Base-by-base conservation (phyloP, 2,113 vertebrate genomes). In the Pyrgilauda ruficollis region DNA sequence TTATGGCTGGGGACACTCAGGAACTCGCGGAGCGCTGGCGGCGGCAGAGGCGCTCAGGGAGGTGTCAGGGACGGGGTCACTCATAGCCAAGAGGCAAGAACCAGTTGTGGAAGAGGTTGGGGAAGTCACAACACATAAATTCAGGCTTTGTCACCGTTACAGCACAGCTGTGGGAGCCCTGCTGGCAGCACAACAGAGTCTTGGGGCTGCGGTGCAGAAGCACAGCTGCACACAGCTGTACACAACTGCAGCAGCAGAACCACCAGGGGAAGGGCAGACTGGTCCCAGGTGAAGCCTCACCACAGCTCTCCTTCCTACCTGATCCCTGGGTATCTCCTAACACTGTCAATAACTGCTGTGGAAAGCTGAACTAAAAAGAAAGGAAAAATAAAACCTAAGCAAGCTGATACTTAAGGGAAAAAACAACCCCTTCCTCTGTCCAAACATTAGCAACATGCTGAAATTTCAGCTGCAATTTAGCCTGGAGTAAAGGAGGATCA, bases 1-100 rank as follows among this genome's bases (percentile, higher is more conserved):
- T 64, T 82, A 55, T 74, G 66, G 9, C 80, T 12, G 26, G 91
- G 94, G 96, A 94, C 83, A 88, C 61, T 31, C 39, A 5, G 13
- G 14, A 92, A 43, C 41, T 62, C 69, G 21, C 53, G 63, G 50
- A 1, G 87, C 2, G 3, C 11, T 73, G 93, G 64, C 7, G 6
- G 87, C 61, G 7, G 39, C 17, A 2, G 70, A 63, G 78, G 20
- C 13, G 11, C 87, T 66, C 31, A 1, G 43, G 79, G 85, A 69
- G n/a, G 81, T 8, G 61, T 64, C 2, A 2, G 28, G 64, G 66
- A 85, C 0, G 1, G 69, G 83, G 88, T 69, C 86, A 78, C 2
- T 3, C 59, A 2, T 6, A 53, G 84, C 95, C 68, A 21, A 53
- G 85, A 53, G 94, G 83, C 77, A 91, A 55, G 16, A 81, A 47